Base-by-base conservation (phyloP, 2,888 invertebrate genomes). In the Synanthedon andrenaeformis region DNA sequence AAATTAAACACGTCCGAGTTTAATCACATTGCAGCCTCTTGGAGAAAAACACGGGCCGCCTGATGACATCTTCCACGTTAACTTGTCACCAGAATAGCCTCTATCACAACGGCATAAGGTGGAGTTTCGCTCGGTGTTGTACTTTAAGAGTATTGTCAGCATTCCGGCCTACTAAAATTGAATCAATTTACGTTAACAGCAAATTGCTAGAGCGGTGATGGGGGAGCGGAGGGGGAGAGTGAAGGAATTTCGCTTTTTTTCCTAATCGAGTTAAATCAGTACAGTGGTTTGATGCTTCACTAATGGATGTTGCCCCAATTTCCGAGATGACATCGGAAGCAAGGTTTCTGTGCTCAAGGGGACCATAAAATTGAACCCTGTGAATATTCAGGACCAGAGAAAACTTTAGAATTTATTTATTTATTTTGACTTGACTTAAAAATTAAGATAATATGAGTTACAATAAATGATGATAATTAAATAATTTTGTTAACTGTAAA, bases 111-210 rank as follows among this genome's bases (percentile, higher is more conserved):
- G 45, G 4, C 45, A 45, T 45, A 45, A 45, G 45, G 11, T 13
- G 14, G 45, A 45, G 6, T 45, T 45, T 14, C 14, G 45, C 14
- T n/a, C 14, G 45, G 45, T 13, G n/a, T 45, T 45, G 14, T 45
- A 45, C 6, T n/a, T 14, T 14, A 45, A 14, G 14, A 45, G 45
- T 14, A 45, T 49, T 23, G 49, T 49, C 23, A 19, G 49, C 49
- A 23, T 49, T 19, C 17, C 11, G 10, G 65, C 61, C 65, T 61
- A 60, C 49, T 64, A 65, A 68, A 75, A 76, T 73, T 67, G 66
- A 74, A 74, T 74, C 75, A 76, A 73, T 75, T 75, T 72, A 65
- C 68, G 65, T 69, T 71, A 69, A 71, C 64, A 70, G 73, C 67
- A 67, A 76, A 74, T 76, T 67, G 69, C 64, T 62, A 61, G 62